Evolutionary conservation across 2,888 invertebrate species (phyloP).

Genomic region (Blera fallax): DNA sequence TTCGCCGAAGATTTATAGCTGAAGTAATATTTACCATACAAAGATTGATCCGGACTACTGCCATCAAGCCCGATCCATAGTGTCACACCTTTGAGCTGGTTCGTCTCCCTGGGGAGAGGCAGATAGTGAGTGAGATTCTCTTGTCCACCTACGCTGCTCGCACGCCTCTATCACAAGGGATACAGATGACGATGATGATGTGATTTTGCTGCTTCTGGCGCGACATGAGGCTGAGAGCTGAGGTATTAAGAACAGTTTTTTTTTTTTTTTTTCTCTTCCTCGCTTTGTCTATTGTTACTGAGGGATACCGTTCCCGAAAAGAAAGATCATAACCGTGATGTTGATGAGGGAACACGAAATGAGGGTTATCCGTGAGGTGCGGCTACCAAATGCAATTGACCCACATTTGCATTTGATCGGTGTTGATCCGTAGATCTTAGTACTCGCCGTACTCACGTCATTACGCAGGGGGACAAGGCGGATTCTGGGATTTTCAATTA

Average conservation of each 20-base stretch:
- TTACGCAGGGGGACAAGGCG: constrained; percentile 28
- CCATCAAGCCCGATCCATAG: constrained; percentile 46
- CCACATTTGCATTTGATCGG: constrained; percentile 68
- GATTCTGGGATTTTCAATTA: constrained; percentile 67
- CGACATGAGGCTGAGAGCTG: constrained; percentile 41
- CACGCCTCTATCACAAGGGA: constrained; percentile 13
- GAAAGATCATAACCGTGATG: constrained; percentile 46
- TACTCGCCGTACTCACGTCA: constrained; percentile 65
- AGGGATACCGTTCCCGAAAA: constrained; percentile 48
- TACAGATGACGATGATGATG: constrained; percentile 64
- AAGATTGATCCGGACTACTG: constrained; percentile 54
- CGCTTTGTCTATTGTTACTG: constrained; percentile 37
- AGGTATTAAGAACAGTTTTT: constrained; percentile 55
- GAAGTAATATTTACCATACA: constrained; percentile 27
- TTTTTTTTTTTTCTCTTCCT: constrained; percentile 5
- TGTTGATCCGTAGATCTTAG: constrained; percentile 43
- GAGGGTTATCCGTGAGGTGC: constrained; percentile 62
- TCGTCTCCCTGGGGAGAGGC: constrained; percentile 43
- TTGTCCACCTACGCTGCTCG: constrained; percentile 64
- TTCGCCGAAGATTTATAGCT: constrained; percentile 56
- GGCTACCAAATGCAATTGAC: constrained; percentile 71
- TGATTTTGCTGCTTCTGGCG: constrained; percentile 65
- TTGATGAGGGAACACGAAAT: constrained; percentile 32
- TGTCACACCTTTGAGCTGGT: constrained; percentile 66
- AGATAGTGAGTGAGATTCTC: constrained; percentile 24